phyloP scores from a whole-genome alignment of 2,113 vertebrate species.

The Procavia capensis region DNA sequence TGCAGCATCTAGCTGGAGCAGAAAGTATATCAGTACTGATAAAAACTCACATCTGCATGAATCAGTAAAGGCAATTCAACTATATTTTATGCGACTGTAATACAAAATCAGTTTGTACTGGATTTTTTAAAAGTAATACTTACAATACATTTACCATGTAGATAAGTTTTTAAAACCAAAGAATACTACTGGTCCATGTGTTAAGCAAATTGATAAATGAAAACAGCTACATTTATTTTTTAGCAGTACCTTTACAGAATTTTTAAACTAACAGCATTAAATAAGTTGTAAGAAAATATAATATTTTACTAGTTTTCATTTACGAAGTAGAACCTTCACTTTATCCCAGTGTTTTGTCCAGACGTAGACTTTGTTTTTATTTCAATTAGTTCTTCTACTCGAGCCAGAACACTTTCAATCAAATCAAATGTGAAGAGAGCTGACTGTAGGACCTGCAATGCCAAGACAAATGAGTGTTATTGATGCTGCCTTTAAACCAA shows the following conservation, averaged over 20 bases:
- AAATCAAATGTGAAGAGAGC: conserved; percentile 97
- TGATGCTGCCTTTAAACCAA: conserved; percentile 61
- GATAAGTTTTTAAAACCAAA: conserved; percentile 49
- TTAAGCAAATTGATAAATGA: conserved; percentile 32
- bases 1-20: neutral
- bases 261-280: conserved; percentile 48
- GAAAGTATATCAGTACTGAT: neutral
- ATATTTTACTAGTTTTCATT: conserved; percentile 66
- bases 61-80: conserved; percentile 3
- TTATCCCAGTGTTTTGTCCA: conserved; percentile 84
- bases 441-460: conserved; percentile 93
- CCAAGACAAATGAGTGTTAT: conserved; percentile 77
- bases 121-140: conserved; percentile 50
- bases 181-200: neutral
- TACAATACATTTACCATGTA: conserved; percentile 45
- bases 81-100: conserved; percentile 41
- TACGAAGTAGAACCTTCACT: conserved; percentile 71
- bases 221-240: conserved; percentile 63
- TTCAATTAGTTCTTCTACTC: conserved; percentile 94
- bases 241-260: conserved; percentile 42
- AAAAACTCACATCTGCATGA: conserved; percentile 6
- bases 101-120: conserved; percentile 42
- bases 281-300: conserved; percentile 53
- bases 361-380: conserved; percentile 87
- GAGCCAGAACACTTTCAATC: conserved; percentile 95